Base-by-base conservation (phyloP, 2,888 invertebrate genomes). In the Epiblema foenella region DNA sequence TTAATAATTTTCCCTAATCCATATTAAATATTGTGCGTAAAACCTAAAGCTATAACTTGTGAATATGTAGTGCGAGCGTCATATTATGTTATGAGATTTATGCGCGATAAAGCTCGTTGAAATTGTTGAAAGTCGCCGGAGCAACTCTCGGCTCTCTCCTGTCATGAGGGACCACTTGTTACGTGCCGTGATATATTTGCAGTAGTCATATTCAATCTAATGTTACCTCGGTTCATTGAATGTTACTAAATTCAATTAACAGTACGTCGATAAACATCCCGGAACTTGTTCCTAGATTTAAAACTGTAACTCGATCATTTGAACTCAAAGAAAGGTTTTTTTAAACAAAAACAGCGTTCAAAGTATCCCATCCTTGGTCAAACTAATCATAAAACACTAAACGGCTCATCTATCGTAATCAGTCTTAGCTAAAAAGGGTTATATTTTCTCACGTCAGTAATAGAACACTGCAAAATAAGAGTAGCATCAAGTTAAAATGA, bases 401-500 rank as follows among this genome's bases (percentile, higher is more conserved):
- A 24, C 24, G 2, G 4, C 37, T 39, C 33, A 20, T 37, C 7
- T 46, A 17, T 20, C 54, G 39, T 52, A 37, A 54, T 51, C 52
- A 51, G 4, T 60, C 63, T 63, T 37, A 29, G 33, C 29, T 20
- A 59, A 66, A 46, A 59, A 59, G 52, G 39, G 12, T 46, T 10
- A 60, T 29, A 52, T 42, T 56, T 54, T 70, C 59, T 54, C 62
- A 56, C 66, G 49, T 67, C 56, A 46, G 71, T 81, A 77, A 77
- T 80, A 79, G 78, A 77, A 78, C 75, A 77, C 79, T 80, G 81
- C 79, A 83, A 87, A 87, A 87, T 83, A 84, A 83, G 80, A 86
- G 77, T 77, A 78, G 78, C 78, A 78, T 80, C 79, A 81, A 81
- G 78, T 81, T 79, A 79, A 76, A 79, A 77, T 77, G 76, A 78